Evolutionary conservation across 2,113 vertebrate genomes (phyloP).

Genomic region (Carettochelys insculpta): DNA sequence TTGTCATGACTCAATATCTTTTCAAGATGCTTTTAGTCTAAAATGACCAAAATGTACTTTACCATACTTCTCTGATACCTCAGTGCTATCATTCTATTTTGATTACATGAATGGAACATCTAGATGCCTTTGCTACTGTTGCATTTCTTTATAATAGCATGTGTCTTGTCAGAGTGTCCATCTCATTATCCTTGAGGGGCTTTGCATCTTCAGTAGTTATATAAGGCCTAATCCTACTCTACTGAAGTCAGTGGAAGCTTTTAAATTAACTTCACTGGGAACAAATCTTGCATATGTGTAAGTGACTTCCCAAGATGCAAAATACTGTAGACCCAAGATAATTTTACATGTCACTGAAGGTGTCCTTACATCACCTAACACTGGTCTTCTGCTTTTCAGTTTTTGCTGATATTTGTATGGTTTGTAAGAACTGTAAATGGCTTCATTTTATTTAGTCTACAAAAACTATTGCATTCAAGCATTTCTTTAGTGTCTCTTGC

Average conservation of each 20-base stretch:
- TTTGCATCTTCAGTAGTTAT: not conserved
- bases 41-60: not conserved
- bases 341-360: not conserved
- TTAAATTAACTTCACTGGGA: slow-evolving; percentile 10
- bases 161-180: not conserved
- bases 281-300: not conserved
- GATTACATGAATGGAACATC: not conserved
- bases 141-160: slow-evolving; percentile 12
- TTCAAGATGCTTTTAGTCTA: slow-evolving; percentile 33
- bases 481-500: slow-evolving; percentile 79
- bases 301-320: not conserved
- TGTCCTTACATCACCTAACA: not conserved
- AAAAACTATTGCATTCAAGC: slow-evolving; percentile 79
- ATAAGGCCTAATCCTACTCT: not conserved
- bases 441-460: slow-evolving; percentile 75
- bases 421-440: slow-evolving; percentile 66
- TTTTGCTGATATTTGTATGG: slow-evolving; percentile 63
- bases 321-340: not conserved
- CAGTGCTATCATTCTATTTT: not conserved
- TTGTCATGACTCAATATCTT: slow-evolving; percentile 21
- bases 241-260: not conserved
- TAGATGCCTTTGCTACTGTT: not conserved
- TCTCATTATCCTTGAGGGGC: not conserved
- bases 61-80: not conserved
- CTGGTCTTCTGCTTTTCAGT: slow-evolving; percentile 49